phyloP scores from a whole-genome alignment of 1,140 invertebrate genomes.

The Monochamus saltuarius region DNA sequence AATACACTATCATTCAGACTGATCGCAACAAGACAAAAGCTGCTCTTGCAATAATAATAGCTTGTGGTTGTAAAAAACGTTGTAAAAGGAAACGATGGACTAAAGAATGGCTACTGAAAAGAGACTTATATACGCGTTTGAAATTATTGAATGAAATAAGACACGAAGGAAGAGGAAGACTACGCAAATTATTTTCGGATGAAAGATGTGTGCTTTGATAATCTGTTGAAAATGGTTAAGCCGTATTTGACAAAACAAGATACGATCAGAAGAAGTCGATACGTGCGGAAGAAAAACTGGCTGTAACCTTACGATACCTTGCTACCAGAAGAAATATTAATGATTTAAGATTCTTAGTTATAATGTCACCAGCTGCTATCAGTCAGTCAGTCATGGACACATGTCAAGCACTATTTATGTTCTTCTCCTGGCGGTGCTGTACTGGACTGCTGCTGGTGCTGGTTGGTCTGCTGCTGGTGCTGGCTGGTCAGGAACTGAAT shows the following conservation, averaged over 20 bases:
- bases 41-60: constrained; percentile 14
- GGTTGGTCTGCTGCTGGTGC: too few relatives aligned
- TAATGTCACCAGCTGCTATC: constrained; percentile 13
- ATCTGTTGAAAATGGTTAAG: constrained; percentile 12
- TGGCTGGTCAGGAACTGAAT: too few relatives aligned
- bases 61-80: not conserved
- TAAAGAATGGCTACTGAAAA: constrained; percentile 14
- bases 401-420: constrained; percentile 6
- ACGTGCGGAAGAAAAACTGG: constrained; percentile 42
- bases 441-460: too few relatives aligned
- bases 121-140: constrained; percentile 1
- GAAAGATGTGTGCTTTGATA: constrained; percentile 11
- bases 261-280: constrained; percentile 45
- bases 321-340: constrained; percentile 10
- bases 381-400: constrained; percentile 5
- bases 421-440: too few relatives aligned
- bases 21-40: constrained; percentile 2
- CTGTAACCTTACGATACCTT: constrained; percentile 45
- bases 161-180: constrained; percentile 9
- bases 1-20: too few relatives aligned
- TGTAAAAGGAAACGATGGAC: constrained; percentile 8
- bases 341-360: constrained; percentile 16
- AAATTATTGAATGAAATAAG: constrained; percentile 13
- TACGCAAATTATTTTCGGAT: constrained; percentile 13
- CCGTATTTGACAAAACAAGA: constrained; percentile 22